Evolutionary conservation across 1,140 invertebrate species (phyloP).

Genomic region (Atta colombica): DNA sequence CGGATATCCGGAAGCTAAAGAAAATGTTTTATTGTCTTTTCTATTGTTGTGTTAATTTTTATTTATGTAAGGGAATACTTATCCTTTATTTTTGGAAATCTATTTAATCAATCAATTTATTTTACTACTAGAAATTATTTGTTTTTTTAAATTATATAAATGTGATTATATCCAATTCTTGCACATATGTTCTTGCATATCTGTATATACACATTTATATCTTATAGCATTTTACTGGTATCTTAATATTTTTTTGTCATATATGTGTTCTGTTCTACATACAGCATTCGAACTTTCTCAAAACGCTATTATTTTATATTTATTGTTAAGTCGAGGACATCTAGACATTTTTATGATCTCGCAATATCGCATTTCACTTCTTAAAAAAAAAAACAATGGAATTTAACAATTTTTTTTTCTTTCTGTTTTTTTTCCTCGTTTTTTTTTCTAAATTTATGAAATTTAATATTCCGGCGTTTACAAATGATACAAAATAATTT

Average conservation of each 20-base stretch:
- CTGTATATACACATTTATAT: background rate
- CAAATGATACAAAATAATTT: background rate
- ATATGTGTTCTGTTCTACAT: background rate
- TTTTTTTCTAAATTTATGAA: background rate
- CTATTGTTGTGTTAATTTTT: background rate
- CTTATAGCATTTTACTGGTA: background rate
- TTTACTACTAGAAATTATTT: background rate
- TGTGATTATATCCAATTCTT: background rate
- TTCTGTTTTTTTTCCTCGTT: background rate
- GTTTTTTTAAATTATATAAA: background rate
- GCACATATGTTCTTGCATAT: background rate
- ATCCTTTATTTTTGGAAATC: background rate
- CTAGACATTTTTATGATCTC: background rate
- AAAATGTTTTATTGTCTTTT: background rate
- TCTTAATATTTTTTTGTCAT: background rate
- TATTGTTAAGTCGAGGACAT: background rate
- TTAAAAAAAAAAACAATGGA: background rate
- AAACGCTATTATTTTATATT: background rate
- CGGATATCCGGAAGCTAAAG: background rate
- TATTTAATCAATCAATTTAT: background rate
- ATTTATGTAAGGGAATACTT: background rate
- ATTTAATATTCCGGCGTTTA: background rate
- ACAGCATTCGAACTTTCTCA: background rate
- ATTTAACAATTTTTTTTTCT: background rate
- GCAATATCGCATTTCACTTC: background rate